Conservation (phyloP, 2,888 invertebrate genomes). For the Platycheirus albimanus region DNA sequence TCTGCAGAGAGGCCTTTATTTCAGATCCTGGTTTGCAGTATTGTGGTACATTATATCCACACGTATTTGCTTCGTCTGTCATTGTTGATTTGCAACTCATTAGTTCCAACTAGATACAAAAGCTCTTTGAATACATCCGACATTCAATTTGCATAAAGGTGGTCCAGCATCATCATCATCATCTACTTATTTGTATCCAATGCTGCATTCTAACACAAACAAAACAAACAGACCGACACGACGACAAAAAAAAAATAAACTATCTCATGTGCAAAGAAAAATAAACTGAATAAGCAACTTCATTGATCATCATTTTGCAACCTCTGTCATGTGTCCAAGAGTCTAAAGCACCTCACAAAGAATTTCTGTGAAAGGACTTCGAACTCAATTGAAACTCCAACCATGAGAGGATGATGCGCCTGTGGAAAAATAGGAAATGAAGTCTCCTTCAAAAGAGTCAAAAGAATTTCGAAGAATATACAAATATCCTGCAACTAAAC, state of each 20-base stretch:
- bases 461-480: conserved; percentile 67
- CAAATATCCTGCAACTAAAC: conserved; percentile 55
- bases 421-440: conserved; percentile 73
- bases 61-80: conserved; percentile 38
- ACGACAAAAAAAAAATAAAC: background rate
- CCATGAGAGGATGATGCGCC: conserved; percentile 34
- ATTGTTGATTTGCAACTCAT: conserved; percentile 55
- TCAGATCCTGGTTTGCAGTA: background rate
- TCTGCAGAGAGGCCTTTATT: background rate
- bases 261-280: conserved; percentile 14
- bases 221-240: no score
- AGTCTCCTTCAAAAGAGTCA: conserved; percentile 69
- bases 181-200: conserved; percentile 6
- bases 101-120: conserved; percentile 49
- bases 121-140: conserved; percentile 34
- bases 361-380: conserved; percentile 49
- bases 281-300: conserved; percentile 68
- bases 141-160: conserved; percentile 70
- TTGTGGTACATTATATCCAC: conserved; percentile 3
- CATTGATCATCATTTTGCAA: conserved; percentile 69
- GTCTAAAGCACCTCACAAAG: conserved; percentile 63
- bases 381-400: conserved; percentile 65
- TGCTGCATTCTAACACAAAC: conserved; percentile 1
- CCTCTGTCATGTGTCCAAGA: conserved; percentile 68
- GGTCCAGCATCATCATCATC: conserved; percentile 6